Evolutionary conservation across 64 coral and sea anemone species (phyloP).

Genomic region (Trachythela sp.): DNA sequence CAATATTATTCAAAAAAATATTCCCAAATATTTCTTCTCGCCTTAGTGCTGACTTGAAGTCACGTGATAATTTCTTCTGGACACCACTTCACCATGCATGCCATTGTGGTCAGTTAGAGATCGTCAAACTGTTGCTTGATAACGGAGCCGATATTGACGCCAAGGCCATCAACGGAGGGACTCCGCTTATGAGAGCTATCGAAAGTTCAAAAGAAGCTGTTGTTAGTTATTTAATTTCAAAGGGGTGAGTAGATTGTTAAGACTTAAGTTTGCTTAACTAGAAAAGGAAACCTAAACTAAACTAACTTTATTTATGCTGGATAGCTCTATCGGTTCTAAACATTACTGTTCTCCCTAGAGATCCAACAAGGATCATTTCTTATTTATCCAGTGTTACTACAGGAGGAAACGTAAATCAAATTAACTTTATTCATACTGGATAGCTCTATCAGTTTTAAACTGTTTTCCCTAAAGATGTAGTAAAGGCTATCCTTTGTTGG

Average conservation of each 20-base stretch:
- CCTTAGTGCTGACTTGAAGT: conserved; percentile 79
- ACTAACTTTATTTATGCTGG: too few relatives aligned
- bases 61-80: conserved; percentile 82
- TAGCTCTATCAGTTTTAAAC: too few relatives aligned
- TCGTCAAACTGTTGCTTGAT: conserved; percentile 72
- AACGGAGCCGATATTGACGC: conserved; percentile 77
- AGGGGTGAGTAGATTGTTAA: conserved; percentile 54
- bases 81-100: conserved; percentile 83
- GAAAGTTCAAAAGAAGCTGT: conserved; percentile 85
- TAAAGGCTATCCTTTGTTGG: too few relatives aligned
- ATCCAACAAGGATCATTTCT: too few relatives aligned
- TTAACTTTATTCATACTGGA: too few relatives aligned
- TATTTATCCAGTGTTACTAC: too few relatives aligned
- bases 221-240: conserved; percentile 75
- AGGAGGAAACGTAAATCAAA: too few relatives aligned
- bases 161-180: conserved; percentile 91
- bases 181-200: conserved; percentile 88
- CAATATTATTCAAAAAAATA: not conserved
- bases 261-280: too few relatives aligned
- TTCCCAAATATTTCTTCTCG: not conserved
- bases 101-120: conserved; percentile 76
- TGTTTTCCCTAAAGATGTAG: too few relatives aligned
- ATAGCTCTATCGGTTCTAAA: too few relatives aligned
- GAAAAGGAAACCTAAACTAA: too few relatives aligned
- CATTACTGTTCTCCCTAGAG: too few relatives aligned